Base-by-base conservation (phyloP, 1,140 invertebrate genomes). In the Solen grandis region DNA sequence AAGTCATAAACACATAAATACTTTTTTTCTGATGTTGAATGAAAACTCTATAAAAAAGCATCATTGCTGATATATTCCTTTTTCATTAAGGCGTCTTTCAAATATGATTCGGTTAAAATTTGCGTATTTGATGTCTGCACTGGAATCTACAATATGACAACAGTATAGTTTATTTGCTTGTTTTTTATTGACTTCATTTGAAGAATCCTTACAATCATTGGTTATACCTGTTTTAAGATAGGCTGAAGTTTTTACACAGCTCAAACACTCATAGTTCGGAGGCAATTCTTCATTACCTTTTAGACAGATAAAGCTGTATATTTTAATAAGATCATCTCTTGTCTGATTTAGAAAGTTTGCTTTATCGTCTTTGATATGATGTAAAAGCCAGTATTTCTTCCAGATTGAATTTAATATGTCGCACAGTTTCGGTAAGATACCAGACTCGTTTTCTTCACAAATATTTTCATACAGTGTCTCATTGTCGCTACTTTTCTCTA, bases 31-130 rank as follows among this genome's bases (percentile, higher is more conserved):
- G n/a, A n/a, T n/a, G n/a, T n/a, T n/a, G n/a, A n/a, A n/a, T n/a
- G n/a, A n/a, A n/a, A n/a, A n/a, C n/a, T n/a, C n/a, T n/a, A n/a
- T n/a, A n/a, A n/a, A n/a, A n/a, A n/a, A 55, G 5, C 5, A 31
- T 65, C 22, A 65, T 4, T 68, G 36, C 29, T 68, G 63, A 2
- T 4, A 19, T 29, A 41, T 46, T 22, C 63, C 63, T 29, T 46
- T 29, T 27, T 68, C 63, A 25, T 68, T 68, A 35, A 68, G 22
- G 14, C 63, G 35, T 68, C 63, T 1, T 46, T 68, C 63, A 46
- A 68, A 68, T 16, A 68, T 68, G 1, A 46, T 22, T 46, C 63
- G 19, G 36, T 68, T 50, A 1, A 68, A 8, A 25, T 68, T 68
- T n/a, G 50, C 38, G 50, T 46, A 22, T 50, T 68, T 46, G 25